These are phyloP conservation scores for Opisthograptis luteolata DNA, from an alignment of 2,888 invertebrate species.

Conservation along the genomic window DNA sequence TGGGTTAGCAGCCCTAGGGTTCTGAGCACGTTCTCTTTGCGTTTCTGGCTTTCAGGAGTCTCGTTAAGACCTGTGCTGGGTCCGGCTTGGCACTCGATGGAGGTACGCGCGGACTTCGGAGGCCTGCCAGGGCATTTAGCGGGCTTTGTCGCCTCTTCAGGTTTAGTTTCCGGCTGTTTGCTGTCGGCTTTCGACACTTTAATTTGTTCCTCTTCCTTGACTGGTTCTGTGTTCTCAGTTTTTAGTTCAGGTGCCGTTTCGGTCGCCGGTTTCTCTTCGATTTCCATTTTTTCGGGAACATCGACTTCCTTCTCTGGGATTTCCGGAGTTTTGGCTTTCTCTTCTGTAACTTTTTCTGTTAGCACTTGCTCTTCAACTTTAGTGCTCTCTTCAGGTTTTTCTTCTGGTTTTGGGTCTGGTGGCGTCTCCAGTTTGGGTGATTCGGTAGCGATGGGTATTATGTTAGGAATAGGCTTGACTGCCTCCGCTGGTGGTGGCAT, in stretches of 20 bases:
- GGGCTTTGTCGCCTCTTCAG: conserved; percentile 39
- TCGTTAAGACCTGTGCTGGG: conserved; percentile 72
- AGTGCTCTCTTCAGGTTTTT: conserved; percentile 31
- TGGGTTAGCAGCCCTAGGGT: conserved; percentile 90
- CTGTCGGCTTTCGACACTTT: conserved; percentile 29
- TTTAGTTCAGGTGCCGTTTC: conserved; percentile 25
- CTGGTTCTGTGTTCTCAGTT: conserved; percentile 28
- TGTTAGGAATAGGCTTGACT: conserved; percentile 57
- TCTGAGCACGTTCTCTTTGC: conserved; percentile 90
- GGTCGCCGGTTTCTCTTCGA: conserved; percentile 20
- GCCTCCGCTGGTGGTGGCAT: conserved; percentile 64
- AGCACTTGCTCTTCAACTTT: conserved; percentile 10
- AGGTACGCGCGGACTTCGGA: conserved; percentile 61
- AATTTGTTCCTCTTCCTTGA: conserved; percentile 35
- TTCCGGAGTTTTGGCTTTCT: neutral
- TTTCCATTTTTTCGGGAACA: conserved; percentile 3
- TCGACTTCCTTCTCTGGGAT: conserved; percentile 17
- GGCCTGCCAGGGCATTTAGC: conserved; percentile 47
- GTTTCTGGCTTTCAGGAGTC: conserved; percentile 86
- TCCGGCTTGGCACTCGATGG: conserved; percentile 62
- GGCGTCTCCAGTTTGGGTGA: conserved; percentile 41
- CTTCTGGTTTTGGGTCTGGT: conserved; percentile 29
- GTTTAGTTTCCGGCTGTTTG: conserved; percentile 36
- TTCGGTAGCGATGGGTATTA: conserved; percentile 55
- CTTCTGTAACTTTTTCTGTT: conserved; percentile 1